Base-by-base conservation (phyloP, 2,797 vertebrate species). In the Adelosebastes latens region DNA sequence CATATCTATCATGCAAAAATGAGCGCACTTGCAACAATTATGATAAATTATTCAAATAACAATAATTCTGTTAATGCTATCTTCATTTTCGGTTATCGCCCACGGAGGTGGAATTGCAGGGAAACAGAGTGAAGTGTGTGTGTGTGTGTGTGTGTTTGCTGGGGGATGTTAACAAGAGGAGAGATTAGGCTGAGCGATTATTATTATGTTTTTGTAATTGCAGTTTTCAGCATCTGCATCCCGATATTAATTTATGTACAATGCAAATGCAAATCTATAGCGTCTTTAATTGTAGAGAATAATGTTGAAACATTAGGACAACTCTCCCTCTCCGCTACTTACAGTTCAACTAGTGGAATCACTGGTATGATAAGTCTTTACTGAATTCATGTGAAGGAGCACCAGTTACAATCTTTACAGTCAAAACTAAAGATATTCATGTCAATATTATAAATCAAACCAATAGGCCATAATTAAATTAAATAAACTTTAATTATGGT, bases 21-120 rank as follows among this genome's bases (percentile, higher is more conserved):
- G 5, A 59, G 20, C 31, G 6, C 5, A 68, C 16, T 49, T 25
- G 22, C 14, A 55, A 71, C 63, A 78, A 65, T 70, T 55, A 42
- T n/a, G 5, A 74, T 55, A 63, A 71, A 80, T 72, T 39, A 75
- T 77, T 79, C 8, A 59, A 65, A 79, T 67, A 49, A 56, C 22
- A 68, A 79, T 65, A 59, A 77, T 63, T 74, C 31, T 49, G 62
- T 29, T 61, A 78, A 82, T 36, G 25, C 2, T 2, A 32, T 56
- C 25, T 60, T 72, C 1, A 71, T 63, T 75, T 63, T 27, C 10
- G 4, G 12, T 64, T 46, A 55, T 72, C 8, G 2, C 24, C 24
- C 29, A 49, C 8, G 1, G 27, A 39, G 53, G 59, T 62, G 49
- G 31, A 65, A 52, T 34, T 46, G 32, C 9, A 62, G 42, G 66